phyloP scores from a whole-genome alignment of 2,113 vertebrate genomes.

The Boleophthalmus pectinirostris region DNA sequence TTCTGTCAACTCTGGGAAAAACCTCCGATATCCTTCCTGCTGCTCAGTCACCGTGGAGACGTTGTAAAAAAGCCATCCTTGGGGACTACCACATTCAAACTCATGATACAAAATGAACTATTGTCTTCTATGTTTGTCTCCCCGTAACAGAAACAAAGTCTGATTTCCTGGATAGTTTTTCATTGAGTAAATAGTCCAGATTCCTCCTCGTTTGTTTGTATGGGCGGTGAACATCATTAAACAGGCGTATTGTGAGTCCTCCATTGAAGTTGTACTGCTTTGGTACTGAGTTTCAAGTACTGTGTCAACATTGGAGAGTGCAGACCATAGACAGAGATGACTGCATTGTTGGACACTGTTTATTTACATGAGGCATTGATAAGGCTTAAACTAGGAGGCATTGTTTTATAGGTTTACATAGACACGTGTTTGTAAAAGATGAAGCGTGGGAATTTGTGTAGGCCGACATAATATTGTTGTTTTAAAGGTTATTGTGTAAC shows the following conservation, averaged over 20 bases:
- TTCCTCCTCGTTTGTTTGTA: conserved; percentile 54
- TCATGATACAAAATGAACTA: conserved; percentile 43
- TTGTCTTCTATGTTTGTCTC: conserved; percentile 62
- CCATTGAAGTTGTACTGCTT: conserved; percentile 21
- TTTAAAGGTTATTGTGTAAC: conserved; percentile 11
- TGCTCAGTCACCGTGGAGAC: conserved; percentile 34
- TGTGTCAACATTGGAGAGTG: conserved; percentile 50
- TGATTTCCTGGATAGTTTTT: conserved; percentile 49
- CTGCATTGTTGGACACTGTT: conserved; percentile 48
- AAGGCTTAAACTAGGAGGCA: conserved; percentile 36
- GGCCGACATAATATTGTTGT: conserved; percentile 36
- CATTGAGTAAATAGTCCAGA: conserved; percentile 59
- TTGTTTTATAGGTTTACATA: conserved; percentile 54
- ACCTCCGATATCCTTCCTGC: conserved; percentile 76
- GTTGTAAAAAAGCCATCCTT: conserved; percentile 53
- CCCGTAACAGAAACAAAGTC: conserved; percentile 33
- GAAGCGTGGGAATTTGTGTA: conserved; percentile 27
- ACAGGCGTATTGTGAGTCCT: conserved; percentile 39
- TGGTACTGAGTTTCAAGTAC: conserved; percentile 23
- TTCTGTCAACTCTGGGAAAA: conserved; percentile 78
- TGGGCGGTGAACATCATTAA: conserved; percentile 24
- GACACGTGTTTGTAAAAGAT: conserved; percentile 17
- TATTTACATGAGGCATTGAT: conserved; percentile 61
- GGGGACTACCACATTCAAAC: conserved; percentile 34
- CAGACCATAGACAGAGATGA: conserved; percentile 32